Percentiles rank a stretch among this genome's conserved stretches.
Conservation (phyloP, 2,113 vertebrate species). For the Meriones unguiculatus region DNA sequence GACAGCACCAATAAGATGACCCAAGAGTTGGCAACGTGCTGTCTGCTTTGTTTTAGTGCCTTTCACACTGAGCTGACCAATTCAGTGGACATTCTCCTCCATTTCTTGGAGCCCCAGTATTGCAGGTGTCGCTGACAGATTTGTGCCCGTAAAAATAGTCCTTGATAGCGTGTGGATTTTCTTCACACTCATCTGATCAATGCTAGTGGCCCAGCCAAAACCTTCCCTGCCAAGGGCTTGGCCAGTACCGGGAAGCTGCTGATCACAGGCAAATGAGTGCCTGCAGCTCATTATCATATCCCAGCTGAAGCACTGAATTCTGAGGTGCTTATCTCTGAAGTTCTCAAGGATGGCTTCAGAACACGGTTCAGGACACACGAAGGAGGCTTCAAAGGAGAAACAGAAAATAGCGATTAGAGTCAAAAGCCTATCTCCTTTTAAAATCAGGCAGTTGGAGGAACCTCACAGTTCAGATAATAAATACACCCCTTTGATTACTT, state of each 20-base stretch:
- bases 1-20: slow-evolving; percentile 55
- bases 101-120: background rate
- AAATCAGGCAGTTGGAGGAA: slow-evolving; percentile 60
- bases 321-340: slow-evolving; percentile 53
- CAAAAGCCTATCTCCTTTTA: slow-evolving; percentile 49
- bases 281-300: background rate
- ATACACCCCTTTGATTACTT: slow-evolving; percentile 50
- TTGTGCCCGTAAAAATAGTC: slow-evolving; percentile 29
- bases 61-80: slow-evolving; percentile 45
- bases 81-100: background rate
- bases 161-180: slow-evolving; percentile 24
- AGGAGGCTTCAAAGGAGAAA: background rate
- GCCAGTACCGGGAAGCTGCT: slow-evolving; percentile 26
- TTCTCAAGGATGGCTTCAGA: slow-evolving; percentile 16
- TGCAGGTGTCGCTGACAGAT: background rate
- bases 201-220: background rate
- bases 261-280: slow-evolving; percentile 61
- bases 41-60: slow-evolving; percentile 61
- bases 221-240: background rate
- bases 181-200: background rate
- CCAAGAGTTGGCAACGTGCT: slow-evolving; percentile 23
- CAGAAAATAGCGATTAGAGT: background rate
- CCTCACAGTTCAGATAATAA: slow-evolving; percentile 34
- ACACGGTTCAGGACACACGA: background rate
- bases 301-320: background rate